Base-by-base conservation (phyloP, 1,140 invertebrate species). In the Spodoptera litura region DNA sequence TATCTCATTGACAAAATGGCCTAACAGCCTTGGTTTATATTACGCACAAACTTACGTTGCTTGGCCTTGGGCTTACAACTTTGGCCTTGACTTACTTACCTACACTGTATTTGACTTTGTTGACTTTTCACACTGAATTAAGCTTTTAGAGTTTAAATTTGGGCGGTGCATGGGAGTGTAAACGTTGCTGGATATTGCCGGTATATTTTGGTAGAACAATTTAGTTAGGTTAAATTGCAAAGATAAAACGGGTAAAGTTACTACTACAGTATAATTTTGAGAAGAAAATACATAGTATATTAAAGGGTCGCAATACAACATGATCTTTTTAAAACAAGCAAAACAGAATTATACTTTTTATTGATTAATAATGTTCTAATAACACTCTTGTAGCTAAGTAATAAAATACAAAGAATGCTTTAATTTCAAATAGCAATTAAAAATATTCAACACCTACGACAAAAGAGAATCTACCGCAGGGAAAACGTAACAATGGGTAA, bases 51-150 rank as follows among this genome's bases (percentile, higher is more conserved):
- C 59, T 75, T 64, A 75, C 73, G 59, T 74, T 74, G 4, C 4
- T 27, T 13, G 59, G 31, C 73, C 73, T 75, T 75, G 73, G 49
- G 59, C 27, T 64, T 75, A 75, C 73, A 64, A 75, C 59, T 75
- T 75, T 27, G 31, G 44, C 79, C 73, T 80, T 80, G 79, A 70
- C 79, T 80, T n/a, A 66, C 68, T 53, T 78, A 52, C 38, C 13
- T 20, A 74, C 58, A 31, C 52, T 51, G 62, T 78, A 64, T 78
- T 78, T 70, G 38, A 78, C 76, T 44, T 31, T 70, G 72, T 75
- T 68, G 72, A 74, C 78, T 75, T 59, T 80, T 75, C 78, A 80
- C 73, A 74, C 73, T 61, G 61, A 76, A 80, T 52, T 71, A 76
- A 76, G 68, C 51, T 53, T 76, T 59, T 62, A 12, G 44, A 70